Conservation (phyloP, 2,888 invertebrate genomes). For the Pseudococcus viburni region DNA sequence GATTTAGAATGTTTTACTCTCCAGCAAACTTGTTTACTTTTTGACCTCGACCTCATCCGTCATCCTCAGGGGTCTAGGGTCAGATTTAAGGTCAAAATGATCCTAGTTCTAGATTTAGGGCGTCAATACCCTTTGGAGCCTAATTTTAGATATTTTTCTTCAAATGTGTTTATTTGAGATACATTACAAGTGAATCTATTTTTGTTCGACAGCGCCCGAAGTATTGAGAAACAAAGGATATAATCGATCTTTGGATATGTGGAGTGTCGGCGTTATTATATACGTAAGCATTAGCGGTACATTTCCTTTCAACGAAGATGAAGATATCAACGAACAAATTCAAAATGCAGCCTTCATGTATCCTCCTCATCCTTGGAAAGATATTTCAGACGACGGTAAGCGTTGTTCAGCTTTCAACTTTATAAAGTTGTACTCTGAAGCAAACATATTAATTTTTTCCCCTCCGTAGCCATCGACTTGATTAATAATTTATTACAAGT, state of each 20-base stretch:
- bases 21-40: too few relatives aligned
- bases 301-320: slow-evolving; percentile 99
- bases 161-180: too few relatives aligned
- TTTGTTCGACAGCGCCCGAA: slow-evolving; percentile 89
- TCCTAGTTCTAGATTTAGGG: too few relatives aligned
- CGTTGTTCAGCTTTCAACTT: slow-evolving; percentile 50
- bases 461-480: slow-evolving; percentile 90
- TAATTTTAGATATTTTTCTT: too few relatives aligned
- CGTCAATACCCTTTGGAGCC: too few relatives aligned
- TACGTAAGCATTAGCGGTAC: slow-evolving; percentile 99
- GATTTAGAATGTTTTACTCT: too few relatives aligned
- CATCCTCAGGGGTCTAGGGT: too few relatives aligned
- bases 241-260: slow-evolving; percentile 99
- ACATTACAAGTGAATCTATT: too few relatives aligned
- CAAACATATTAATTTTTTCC: not conserved
- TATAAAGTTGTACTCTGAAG: too few relatives aligned
- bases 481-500: slow-evolving; percentile 98
- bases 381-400: slow-evolving; percentile 91
- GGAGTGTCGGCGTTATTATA: slow-evolving; percentile 99
- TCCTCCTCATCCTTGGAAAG: slow-evolving; percentile 97
- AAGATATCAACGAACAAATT: slow-evolving; percentile 99
- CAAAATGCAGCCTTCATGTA: slow-evolving; percentile 99
- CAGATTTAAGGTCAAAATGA: too few relatives aligned
- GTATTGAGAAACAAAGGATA: slow-evolving; percentile 98
- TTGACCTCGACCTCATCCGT: too few relatives aligned